These are phyloP conservation scores for Muschampia plurimacula DNA, from an alignment of 2,888 invertebrate genomes.

Conservation along the genomic window DNA sequence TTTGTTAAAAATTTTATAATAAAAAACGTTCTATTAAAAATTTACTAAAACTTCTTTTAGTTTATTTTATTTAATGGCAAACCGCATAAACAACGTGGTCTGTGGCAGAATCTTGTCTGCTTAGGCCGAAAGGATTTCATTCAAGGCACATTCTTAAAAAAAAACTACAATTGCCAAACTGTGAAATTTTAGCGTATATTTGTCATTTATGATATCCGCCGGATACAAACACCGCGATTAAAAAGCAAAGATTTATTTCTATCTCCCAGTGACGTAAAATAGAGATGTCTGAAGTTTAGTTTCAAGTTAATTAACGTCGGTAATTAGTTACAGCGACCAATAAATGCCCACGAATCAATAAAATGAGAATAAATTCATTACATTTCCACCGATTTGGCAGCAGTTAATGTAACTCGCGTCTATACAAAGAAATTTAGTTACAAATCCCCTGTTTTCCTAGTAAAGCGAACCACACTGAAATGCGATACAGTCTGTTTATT, in stretches of 20 bases:
- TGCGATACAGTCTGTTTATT: constrained; percentile 58
- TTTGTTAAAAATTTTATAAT: too few species aligned
- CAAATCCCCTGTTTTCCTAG: constrained; percentile 57
- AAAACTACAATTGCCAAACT: too few species aligned
- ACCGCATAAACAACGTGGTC: too few species aligned
- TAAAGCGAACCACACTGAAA: constrained; percentile 58
- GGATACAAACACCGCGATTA: not conserved
- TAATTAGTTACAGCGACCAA: constrained; percentile 14
- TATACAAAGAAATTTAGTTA: constrained; percentile 45
- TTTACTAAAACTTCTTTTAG: too few species aligned
- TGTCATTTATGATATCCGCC: not conserved
- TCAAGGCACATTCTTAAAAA: too few species aligned
- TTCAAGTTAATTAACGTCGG: constrained; percentile 16
- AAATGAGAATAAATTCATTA: constrained; percentile 33
- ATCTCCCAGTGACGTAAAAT: constrained; percentile 10
- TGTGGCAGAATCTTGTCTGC: too few species aligned
- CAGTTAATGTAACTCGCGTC: constrained; percentile 33
- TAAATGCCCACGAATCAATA: constrained; percentile 17
- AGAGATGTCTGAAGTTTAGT: constrained; percentile 6
- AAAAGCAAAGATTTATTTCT: constrained; percentile 9
- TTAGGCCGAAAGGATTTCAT: too few species aligned
- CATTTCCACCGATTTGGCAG: constrained; percentile 32
- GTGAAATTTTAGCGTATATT: not conserved
- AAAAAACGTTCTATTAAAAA: too few species aligned
- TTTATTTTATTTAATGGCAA: too few species aligned